Conservation (phyloP, 2,888 invertebrate species). For the Pardosa pseudoannulata region DNA sequence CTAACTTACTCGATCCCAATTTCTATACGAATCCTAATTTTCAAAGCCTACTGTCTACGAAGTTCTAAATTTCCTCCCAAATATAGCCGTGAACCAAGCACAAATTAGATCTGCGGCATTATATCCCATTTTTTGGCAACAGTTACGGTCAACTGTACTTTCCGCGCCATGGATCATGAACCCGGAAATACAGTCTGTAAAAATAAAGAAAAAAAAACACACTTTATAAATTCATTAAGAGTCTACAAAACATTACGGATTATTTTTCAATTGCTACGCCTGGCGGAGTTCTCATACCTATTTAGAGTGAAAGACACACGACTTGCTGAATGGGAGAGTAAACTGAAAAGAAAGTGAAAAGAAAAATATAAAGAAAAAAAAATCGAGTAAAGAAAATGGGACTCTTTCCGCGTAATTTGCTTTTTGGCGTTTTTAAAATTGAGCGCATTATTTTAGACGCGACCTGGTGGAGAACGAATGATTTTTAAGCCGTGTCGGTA, state of each 20-base stretch:
- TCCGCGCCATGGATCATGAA: background rate
- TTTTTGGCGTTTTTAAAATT: background rate
- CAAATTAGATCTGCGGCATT: background rate
- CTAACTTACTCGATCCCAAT: no score
- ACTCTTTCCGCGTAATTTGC: background rate
- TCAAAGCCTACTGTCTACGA: no score
- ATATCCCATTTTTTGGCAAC: constrained; percentile 3
- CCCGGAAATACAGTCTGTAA: background rate
- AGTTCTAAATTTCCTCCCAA: no score
- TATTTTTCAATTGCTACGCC: constrained; percentile 2
- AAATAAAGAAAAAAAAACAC: background rate
- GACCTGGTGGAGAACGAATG: background rate
- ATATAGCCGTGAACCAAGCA: no score
- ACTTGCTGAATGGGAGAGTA: background rate
- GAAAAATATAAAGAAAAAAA: background rate
- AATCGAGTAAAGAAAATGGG: background rate
- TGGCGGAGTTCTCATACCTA: background rate
- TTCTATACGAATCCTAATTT: no score
- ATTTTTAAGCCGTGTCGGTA: no score
- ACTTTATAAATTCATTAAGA: constrained; percentile 6
- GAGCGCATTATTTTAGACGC: background rate
- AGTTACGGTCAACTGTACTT: constrained; percentile 5
- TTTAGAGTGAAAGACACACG: background rate
- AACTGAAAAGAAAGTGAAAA: background rate
- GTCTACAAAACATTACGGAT: background rate